Percentiles rank a stretch among this genome's conserved stretches.
Evolutionary conservation across 2,113 vertebrate genomes (phyloP).

Genomic region (Chaetodon auriga): DNA sequence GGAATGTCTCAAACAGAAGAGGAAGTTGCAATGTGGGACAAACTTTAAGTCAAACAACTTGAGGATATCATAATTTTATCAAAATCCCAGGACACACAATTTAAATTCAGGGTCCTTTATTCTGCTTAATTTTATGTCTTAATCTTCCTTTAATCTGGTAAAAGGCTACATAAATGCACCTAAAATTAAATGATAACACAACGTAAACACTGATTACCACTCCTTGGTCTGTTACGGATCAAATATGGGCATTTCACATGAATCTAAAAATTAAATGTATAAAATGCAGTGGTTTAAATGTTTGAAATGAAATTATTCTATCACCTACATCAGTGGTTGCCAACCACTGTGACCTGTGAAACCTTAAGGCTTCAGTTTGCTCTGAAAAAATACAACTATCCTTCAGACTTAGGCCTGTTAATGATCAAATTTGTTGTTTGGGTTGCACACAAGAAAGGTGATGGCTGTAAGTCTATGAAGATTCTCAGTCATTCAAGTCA

Average conservation of each 20-base stretch:
- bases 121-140: neutral
- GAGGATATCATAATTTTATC: neutral
- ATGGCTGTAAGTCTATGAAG: neutral
- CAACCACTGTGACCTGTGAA: neutral
- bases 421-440: neutral
- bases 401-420: neutral
- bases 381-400: neutral
- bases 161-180: neutral
- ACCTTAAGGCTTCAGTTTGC: neutral
- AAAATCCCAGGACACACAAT: neutral
- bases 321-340: neutral
- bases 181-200: neutral
- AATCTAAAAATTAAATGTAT: neutral
- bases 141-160: neutral
- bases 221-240: neutral
- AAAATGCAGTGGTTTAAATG: neutral
- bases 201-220: neutral
- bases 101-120: neutral
- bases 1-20: neutral
- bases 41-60: neutral
- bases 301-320: neutral
- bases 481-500: too few species aligned
- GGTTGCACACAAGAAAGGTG: too few species aligned
- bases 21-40: neutral
- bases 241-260: neutral